phyloP scores from a whole-genome alignment of 2,113 vertebrate genomes.

The Psittacula cyanocephala region DNA sequence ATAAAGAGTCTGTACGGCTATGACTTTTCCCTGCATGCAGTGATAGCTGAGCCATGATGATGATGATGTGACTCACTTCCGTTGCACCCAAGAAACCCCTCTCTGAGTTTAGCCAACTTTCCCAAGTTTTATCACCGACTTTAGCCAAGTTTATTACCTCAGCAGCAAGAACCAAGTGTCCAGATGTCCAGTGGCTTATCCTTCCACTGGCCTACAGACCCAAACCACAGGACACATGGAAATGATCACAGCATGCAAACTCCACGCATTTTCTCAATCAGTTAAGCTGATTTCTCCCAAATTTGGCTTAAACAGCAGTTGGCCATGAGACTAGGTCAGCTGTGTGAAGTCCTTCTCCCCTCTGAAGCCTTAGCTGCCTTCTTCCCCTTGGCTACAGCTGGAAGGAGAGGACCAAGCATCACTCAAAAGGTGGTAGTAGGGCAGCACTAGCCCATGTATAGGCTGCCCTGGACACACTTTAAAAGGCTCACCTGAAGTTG shows the following conservation, averaged over 20 bases:
- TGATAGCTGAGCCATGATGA: not conserved
- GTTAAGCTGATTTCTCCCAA: not conserved
- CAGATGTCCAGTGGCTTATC: too few species aligned
- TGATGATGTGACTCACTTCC: not conserved
- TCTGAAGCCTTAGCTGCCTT: not conserved
- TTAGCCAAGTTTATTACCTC: not conserved
- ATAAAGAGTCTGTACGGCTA: not conserved
- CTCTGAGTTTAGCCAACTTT: not conserved
- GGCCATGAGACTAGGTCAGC: not conserved
- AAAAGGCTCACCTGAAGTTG: not conserved
- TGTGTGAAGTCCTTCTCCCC: not conserved
- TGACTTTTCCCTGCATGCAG: not conserved
- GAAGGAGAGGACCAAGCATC: not conserved
- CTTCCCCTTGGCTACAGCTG: not conserved
- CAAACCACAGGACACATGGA: not conserved
- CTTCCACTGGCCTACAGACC: not conserved
- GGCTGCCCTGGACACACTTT: not conserved
- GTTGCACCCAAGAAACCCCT: not conserved
- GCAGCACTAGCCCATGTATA: not conserved
- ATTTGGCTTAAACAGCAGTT: rapidly evolving
- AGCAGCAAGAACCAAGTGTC: not conserved
- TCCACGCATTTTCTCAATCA: not conserved
- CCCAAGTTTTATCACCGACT: not conserved
- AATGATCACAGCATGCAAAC: not conserved
- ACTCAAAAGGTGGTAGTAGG: not conserved